A percentile compares a stretch with the other conserved stretches of the same genome.
These are phyloP conservation scores for Indicator indicator DNA, from an alignment of 2,113 vertebrate species.

Conservation along the genomic window DNA sequence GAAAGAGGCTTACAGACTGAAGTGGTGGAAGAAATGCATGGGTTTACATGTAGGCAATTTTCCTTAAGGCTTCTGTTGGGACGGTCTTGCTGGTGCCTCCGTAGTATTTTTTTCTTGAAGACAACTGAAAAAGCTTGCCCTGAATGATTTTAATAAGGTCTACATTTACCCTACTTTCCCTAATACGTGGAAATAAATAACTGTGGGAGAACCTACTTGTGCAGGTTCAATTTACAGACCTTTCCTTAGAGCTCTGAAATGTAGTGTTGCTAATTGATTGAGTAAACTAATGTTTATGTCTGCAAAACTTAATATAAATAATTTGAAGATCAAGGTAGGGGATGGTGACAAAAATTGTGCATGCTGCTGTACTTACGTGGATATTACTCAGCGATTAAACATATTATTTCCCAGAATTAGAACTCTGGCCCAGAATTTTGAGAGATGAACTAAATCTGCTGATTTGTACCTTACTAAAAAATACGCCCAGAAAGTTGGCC, in stretches of 20 bases:
- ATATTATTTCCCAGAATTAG: slow-evolving; percentile 20
- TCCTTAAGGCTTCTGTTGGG: neutral
- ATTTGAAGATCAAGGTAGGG: neutral
- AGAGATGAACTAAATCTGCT: neutral
- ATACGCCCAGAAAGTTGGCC: neutral
- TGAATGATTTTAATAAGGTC: neutral
- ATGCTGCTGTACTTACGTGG: neutral
- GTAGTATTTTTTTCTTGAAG: neutral
- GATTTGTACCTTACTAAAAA: neutral
- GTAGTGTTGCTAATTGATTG: neutral
- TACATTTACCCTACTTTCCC: neutral
- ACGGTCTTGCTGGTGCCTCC: neutral
- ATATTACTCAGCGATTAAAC: neutral
- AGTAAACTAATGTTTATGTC: neutral
- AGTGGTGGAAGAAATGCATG: neutral
- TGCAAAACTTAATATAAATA: neutral
- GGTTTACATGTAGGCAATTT: neutral
- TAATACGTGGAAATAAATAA: neutral
- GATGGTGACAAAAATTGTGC: neutral
- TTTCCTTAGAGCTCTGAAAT: neutral
- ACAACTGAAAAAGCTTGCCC: neutral
- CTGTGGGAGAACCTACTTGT: neutral
- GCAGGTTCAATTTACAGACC: neutral
- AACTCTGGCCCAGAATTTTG: neutral
- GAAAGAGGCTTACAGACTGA: neutral